Percentiles rank a stretch among this genome's conserved stretches.
These are phyloP conservation scores for Saccostrea cuccullata DNA, from an alignment of 1,140 invertebrate genomes.

Conservation along the genomic window DNA sequence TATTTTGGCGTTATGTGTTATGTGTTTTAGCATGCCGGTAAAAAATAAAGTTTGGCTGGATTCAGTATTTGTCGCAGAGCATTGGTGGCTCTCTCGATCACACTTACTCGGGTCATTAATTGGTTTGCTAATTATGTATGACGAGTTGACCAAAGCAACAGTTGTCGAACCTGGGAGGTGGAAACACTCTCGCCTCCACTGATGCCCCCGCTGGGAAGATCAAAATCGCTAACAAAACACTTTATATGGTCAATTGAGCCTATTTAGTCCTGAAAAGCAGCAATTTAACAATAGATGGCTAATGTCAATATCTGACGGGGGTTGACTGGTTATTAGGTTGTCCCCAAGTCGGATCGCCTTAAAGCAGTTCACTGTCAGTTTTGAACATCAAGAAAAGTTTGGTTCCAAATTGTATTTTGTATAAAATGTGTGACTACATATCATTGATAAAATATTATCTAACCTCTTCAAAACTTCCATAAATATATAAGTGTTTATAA, in stretches of 20 bases:
- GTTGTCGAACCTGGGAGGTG: conserved; percentile 9
- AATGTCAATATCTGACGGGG: conserved; percentile 54
- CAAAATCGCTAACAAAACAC: conserved; percentile 52
- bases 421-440: neutral
- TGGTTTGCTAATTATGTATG: conserved; percentile 11
- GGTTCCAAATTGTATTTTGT: neutral
- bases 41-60: no score
- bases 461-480: neutral
- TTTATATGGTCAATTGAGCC: conserved; percentile 54
- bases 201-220: conserved; percentile 46
- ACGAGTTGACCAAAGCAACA: conserved; percentile 26
- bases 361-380: no score
- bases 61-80: no score
- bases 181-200: neutral
- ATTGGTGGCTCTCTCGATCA: neutral
- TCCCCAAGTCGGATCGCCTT: conserved; percentile 3
- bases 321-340: conserved; percentile 44
- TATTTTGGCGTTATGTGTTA: no score
- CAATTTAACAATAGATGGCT: conserved; percentile 48
- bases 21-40: no score
- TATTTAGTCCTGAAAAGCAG: conserved; percentile 50
- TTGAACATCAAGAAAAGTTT: neutral
- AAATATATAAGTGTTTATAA: neutral
- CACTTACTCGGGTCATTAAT: neutral
- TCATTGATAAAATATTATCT: neutral